These are phyloP conservation scores for Callosobruchus maculatus DNA, from an alignment of 2,888 invertebrate genomes.

Conservation along the genomic window DNA sequence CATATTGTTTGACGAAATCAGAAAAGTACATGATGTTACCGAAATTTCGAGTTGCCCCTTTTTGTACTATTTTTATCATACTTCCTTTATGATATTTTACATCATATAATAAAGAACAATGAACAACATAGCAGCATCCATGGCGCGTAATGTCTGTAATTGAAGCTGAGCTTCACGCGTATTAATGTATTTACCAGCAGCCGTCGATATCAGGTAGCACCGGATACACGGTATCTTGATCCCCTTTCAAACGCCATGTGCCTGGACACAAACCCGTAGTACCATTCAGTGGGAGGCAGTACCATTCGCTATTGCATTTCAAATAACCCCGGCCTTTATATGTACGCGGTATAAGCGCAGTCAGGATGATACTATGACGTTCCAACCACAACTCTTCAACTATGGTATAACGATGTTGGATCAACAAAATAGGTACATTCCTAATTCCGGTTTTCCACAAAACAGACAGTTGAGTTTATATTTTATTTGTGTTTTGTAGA, in stretches of 20 bases:
- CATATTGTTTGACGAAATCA: too few relatives aligned
- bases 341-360: background rate
- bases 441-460: background rate
- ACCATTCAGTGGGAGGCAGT: background rate
- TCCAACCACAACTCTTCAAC: background rate
- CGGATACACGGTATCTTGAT: background rate
- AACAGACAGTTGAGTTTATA: too few relatives aligned
- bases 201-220: background rate
- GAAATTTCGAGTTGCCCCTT: too few relatives aligned
- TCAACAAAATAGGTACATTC: background rate
- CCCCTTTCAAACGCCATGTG: background rate
- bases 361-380: background rate
- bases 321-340: background rate
- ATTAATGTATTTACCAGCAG: background rate
- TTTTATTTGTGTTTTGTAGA: too few relatives aligned
- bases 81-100: too few relatives aligned
- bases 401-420: background rate
- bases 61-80: too few relatives aligned
- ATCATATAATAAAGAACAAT: too few relatives aligned
- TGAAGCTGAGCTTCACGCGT: background rate
- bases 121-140: background rate
- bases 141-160: background rate
- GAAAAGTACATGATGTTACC: too few relatives aligned
- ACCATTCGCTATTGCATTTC: background rate
- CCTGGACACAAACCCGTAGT: background rate